Conservation (phyloP, 2,113 vertebrate species). For the Phyllostomus discolor region DNA sequence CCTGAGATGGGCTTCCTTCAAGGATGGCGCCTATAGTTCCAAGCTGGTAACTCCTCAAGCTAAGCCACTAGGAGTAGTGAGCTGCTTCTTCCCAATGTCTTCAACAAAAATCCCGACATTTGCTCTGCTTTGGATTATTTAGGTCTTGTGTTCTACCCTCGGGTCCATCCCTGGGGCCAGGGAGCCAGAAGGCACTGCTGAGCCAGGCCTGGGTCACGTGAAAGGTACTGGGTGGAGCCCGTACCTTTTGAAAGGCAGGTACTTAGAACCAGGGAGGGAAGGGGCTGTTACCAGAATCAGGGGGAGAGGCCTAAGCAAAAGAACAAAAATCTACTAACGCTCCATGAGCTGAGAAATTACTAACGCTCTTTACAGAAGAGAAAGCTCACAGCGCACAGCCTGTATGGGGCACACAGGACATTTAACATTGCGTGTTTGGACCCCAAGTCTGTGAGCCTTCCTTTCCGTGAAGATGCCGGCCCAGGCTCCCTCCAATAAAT, state of each 20-base stretch:
- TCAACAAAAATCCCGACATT: not conserved
- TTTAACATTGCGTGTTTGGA: not conserved
- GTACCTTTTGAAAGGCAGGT: not conserved
- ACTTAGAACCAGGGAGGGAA: accelerated
- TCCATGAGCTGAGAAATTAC: too few species aligned
- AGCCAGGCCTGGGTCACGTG: not conserved
- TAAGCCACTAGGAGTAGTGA: not conserved
- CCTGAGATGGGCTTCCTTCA: not conserved
- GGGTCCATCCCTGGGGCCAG: not conserved
- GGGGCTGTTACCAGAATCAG: not conserved
- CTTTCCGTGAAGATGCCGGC: not conserved
- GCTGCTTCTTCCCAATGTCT: not conserved
- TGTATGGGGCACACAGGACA: not conserved
- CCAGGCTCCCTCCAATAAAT: not conserved
- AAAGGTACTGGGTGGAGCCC: not conserved
- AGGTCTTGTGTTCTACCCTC: not conserved
- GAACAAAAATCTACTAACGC: not conserved
- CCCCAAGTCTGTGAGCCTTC: not conserved
- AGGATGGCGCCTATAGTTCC: not conserved
- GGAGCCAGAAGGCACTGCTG: not conserved
- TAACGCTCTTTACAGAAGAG: not conserved
- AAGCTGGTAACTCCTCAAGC: not conserved
- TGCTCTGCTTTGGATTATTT: not conserved
- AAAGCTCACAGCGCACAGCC: not conserved
- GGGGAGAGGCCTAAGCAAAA: not conserved